These are phyloP conservation scores for Hippopotamyrus pictus DNA, from an alignment of 2,797 vertebrate genomes.

Conservation along the genomic window DNA sequence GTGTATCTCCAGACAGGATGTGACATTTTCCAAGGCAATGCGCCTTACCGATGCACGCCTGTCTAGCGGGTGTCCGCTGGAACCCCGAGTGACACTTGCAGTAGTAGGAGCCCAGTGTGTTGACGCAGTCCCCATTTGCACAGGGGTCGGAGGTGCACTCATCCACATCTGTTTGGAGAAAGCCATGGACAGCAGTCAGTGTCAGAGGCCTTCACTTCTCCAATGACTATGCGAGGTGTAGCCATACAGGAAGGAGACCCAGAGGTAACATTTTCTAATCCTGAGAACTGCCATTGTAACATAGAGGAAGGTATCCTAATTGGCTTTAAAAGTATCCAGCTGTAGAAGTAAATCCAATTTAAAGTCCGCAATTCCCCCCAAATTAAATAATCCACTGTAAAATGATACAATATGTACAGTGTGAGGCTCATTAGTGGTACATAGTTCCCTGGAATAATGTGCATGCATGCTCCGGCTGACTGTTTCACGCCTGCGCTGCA, in stretches of 20 bases:
- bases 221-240: not conserved
- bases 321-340: not conserved
- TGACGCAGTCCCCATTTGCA: conserved; percentile 63
- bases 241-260: not conserved
- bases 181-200: not conserved
- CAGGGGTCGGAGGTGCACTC: conserved; percentile 64
- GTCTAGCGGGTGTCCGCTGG: conserved; percentile 60
- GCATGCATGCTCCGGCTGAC: not conserved
- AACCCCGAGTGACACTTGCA: conserved; percentile 66
- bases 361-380: not conserved
- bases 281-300: not conserved
- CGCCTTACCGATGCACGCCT: conserved; percentile 58
- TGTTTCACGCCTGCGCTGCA: not conserved
- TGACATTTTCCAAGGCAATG: not conserved
- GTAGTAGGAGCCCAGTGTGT: conserved; percentile 68
- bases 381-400: not conserved
- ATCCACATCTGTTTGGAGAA: conserved; percentile 56
- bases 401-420: not conserved
- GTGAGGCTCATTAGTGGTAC: not conserved
- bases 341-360: not conserved
- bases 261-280: not conserved
- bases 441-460: not conserved
- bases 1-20: not conserved
- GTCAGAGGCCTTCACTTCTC: not conserved
- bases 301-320: not conserved